These are phyloP conservation scores for Melanerpes aurifrons DNA, from an alignment of 2,113 vertebrate species.

Conservation along the genomic window DNA sequence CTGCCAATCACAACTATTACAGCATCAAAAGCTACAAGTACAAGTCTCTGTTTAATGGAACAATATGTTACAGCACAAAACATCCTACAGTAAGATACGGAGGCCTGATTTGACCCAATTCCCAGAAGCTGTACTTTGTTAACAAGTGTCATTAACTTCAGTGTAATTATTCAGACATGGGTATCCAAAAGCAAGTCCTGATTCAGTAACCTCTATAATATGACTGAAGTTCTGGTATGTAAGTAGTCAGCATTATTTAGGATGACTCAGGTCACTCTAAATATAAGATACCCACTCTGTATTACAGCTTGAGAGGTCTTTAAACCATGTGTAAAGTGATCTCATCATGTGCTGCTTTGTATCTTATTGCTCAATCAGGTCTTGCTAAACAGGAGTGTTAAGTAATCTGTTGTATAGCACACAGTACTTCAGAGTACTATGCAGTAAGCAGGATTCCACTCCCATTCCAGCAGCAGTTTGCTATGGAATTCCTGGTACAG, in stretches of 20 bases:
- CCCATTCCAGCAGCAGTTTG: neutral
- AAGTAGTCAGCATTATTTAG: neutral
- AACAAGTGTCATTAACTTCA: neutral
- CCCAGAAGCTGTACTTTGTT: neutral
- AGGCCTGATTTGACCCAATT: conserved; percentile 41
- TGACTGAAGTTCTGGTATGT: neutral
- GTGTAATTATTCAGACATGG: neutral
- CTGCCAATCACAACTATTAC: neutral
- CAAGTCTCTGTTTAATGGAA: neutral
- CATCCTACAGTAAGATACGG: neutral
- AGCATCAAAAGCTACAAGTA: neutral
- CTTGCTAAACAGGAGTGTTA: conserved; percentile 7
- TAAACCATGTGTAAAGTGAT: neutral
- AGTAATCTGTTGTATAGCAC: neutral
- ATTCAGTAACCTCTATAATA: neutral
- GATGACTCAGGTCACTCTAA: conserved; percentile 4
- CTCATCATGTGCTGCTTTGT: neutral
- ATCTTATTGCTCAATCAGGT: neutral
- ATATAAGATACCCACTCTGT: neutral
- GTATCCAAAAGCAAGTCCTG: neutral
- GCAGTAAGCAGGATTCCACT: neutral
- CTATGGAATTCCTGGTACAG: neutral
- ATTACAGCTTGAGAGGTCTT: neutral
- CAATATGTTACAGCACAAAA: neutral
- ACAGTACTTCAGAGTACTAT: neutral